Evolutionary conservation across 2,113 vertebrate genomes (phyloP).

Genomic region (Centrocercus urophasianus): DNA sequence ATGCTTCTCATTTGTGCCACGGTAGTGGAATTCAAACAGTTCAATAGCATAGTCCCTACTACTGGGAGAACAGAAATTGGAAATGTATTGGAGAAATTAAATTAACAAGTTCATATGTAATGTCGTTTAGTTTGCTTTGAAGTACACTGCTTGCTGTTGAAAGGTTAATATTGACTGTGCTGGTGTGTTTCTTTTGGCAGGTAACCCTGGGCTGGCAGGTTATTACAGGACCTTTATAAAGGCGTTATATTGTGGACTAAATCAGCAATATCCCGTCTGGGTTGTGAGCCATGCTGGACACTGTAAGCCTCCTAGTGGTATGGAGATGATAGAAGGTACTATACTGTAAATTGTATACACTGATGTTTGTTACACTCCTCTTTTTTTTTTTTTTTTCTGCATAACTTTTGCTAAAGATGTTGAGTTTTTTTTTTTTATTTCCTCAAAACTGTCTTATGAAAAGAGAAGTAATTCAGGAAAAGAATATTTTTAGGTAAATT

Average conservation of each 20-base stretch:
- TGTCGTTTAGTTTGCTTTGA: background rate
- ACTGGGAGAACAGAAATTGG: background rate
- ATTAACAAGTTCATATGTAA: background rate
- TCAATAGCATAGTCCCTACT: background rate
- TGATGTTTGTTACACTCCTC: background rate
- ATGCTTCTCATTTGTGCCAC: background rate
- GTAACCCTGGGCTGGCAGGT: slow-evolving; percentile 90
- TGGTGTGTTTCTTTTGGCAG: slow-evolving; percentile 76
- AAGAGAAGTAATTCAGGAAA: background rate
- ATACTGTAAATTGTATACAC: background rate
- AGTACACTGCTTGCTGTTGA: background rate
- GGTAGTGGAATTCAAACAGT: background rate
- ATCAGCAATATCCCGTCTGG: slow-evolving; percentile 87
- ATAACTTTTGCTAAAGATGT: background rate
- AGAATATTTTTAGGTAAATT: background rate
- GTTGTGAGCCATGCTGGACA: slow-evolving; percentile 92
- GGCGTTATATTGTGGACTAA: slow-evolving; percentile 81
- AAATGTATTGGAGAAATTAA: background rate
- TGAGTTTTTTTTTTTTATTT: background rate
- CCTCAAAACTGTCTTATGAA: background rate
- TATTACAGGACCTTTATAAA: slow-evolving; percentile 91
- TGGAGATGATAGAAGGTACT: slow-evolving; percentile 89
- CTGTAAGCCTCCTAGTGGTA: slow-evolving; percentile 81
- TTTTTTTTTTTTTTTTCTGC: background rate
- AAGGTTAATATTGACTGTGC: slow-evolving; percentile 1